Percentiles rank a stretch among this genome's conserved stretches.
Evolutionary conservation across 2,113 vertebrate species (phyloP).

Genomic region (Felis chaus): DNA sequence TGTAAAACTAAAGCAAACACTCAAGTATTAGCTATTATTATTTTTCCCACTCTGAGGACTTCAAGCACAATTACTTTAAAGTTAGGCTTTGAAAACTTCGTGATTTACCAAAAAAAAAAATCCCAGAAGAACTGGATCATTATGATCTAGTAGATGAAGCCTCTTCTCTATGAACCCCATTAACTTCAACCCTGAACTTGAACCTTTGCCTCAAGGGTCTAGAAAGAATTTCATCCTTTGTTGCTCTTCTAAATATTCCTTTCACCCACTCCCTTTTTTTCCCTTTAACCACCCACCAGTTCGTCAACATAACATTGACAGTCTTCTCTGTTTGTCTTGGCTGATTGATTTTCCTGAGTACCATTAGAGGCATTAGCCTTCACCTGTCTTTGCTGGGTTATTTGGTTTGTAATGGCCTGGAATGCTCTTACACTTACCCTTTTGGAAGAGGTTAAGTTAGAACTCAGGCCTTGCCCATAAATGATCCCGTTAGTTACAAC

Average conservation of each 20-base stretch:
- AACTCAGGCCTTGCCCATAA: neutral
- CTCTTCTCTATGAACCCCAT: slow-evolving; percentile 19
- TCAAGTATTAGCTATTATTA: neutral
- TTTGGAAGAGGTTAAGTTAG: slow-evolving; percentile 49
- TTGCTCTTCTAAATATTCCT: slow-evolving; percentile 33
- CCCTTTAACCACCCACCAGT: slow-evolving; percentile 14
- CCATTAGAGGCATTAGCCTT: neutral
- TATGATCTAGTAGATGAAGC: neutral
- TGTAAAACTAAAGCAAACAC: neutral
- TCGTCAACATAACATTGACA: neutral
- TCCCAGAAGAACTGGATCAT: neutral
- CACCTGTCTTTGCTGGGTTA: neutral
- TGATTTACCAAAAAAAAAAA: neutral
- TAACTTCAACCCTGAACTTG: slow-evolving; percentile 62
- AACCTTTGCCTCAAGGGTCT: slow-evolving; percentile 54
- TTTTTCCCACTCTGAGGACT: neutral
- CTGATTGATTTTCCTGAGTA: slow-evolving; percentile 44
- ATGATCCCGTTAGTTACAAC: neutral
- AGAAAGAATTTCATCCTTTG: slow-evolving; percentile 64
- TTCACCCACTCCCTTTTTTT: neutral
- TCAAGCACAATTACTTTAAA: slow-evolving; percentile 37
- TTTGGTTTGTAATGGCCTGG: slow-evolving; percentile 35
- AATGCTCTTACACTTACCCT: slow-evolving; percentile 32
- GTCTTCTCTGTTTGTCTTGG: slow-evolving; percentile 53
- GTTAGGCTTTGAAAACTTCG: neutral